A percentile compares a stretch with the other conserved stretches of the same genome.
These are phyloP conservation scores for Gallinago nigripennis DNA, from an alignment of 2,797 vertebrate species.

Conservation along the genomic window DNA sequence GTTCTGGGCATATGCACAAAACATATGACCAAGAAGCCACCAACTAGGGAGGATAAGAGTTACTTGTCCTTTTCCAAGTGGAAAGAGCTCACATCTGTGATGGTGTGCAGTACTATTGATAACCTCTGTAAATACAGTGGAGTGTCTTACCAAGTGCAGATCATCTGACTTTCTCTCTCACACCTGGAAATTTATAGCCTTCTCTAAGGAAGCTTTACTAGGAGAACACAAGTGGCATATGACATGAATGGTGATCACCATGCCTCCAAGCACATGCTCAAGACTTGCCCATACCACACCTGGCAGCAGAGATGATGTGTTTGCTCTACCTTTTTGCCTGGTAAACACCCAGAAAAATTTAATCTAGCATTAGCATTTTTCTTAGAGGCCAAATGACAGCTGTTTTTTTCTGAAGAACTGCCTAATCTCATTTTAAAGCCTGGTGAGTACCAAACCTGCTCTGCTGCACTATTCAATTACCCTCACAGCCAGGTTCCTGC, in stretches of 20 bases:
- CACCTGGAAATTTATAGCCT: background rate
- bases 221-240: background rate
- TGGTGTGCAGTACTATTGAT: background rate
- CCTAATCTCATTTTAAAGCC: background rate
- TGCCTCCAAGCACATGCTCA: background rate
- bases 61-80: background rate
- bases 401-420: background rate
- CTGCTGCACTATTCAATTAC: background rate
- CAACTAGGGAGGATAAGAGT: background rate
- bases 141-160: background rate
- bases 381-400: background rate
- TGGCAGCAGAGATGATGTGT: background rate
- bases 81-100: accelerated
- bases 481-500: background rate
- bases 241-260: background rate
- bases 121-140: background rate
- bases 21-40: background rate
- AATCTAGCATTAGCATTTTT: background rate
- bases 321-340: background rate
- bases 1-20: background rate
- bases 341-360: background rate
- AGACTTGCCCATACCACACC: background rate
- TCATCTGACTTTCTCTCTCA: background rate
- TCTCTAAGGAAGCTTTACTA: background rate
- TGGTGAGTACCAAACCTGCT: background rate